Percentiles rank a stretch among this genome's conserved stretches.
Evolutionary conservation across 2,113 vertebrate species (phyloP).

Genomic region (Sigmodon hispidus): DNA sequence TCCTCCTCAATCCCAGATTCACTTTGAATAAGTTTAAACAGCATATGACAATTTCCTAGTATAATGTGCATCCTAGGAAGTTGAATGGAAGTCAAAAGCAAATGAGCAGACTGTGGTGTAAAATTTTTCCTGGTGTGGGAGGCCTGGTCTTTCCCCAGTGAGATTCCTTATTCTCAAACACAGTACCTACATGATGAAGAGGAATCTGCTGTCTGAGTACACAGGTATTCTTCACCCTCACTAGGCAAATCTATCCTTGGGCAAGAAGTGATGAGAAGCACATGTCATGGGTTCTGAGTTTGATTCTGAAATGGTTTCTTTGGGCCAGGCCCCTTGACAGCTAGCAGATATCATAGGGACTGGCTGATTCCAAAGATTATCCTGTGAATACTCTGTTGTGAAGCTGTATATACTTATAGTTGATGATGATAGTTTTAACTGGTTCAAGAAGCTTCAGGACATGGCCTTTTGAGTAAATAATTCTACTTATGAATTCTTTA

Average conservation of each 20-base stretch:
- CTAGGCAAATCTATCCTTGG: neutral
- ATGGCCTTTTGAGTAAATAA: neutral
- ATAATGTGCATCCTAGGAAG: neutral
- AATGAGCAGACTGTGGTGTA: neutral
- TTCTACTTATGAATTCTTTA: neutral
- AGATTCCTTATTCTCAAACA: neutral
- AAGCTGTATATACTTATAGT: neutral
- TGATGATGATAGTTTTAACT: neutral
- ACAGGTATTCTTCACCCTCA: neutral
- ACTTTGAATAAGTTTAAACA: neutral
- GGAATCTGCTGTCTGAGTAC: rapidly evolving
- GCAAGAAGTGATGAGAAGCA: neutral
- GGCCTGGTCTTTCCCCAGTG: neutral
- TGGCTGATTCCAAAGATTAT: neutral
- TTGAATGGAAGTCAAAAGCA: neutral
- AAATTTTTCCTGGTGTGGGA: neutral
- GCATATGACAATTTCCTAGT: neutral
- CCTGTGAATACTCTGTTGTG: neutral
- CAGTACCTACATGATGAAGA: neutral
- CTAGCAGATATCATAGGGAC: neutral
- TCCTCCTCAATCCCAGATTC: neutral
- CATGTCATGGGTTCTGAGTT: neutral
- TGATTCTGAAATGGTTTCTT: neutral
- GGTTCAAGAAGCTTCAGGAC: neutral
- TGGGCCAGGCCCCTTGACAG: neutral